These are phyloP conservation scores for Galbula dea DNA, from an alignment of 2,113 vertebrate genomes.

Conservation along the genomic window DNA sequence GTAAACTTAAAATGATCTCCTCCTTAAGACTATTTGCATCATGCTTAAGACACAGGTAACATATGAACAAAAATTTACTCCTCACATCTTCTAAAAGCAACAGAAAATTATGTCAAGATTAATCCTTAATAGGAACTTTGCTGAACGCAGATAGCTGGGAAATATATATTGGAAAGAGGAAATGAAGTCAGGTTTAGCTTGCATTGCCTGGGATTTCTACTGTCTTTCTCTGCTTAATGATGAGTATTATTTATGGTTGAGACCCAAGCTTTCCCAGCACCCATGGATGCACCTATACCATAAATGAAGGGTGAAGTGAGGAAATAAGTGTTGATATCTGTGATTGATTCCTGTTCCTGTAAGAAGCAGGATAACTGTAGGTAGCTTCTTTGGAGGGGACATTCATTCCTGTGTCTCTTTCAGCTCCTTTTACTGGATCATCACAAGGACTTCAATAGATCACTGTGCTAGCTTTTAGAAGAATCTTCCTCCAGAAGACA, in stretches of 20 bases:
- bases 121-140: fast-evolving
- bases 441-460: not conserved
- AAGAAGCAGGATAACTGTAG: not conserved
- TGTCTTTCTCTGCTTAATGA: not conserved
- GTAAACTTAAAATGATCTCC: not conserved
- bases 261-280: not conserved
- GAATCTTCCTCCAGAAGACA: not conserved
- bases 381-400: not conserved
- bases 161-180: not conserved
- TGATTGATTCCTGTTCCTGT: not conserved
- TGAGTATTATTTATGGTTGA: not conserved
- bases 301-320: not conserved
- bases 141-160: not conserved
- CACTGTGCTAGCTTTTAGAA: not conserved
- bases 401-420: not conserved
- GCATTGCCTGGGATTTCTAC: not conserved
- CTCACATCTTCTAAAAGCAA: not conserved
- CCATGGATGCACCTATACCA: not conserved
- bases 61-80: not conserved
- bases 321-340: not conserved
- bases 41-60: not conserved
- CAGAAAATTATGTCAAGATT: not conserved
- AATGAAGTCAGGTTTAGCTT: not conserved
- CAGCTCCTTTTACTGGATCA: not conserved
- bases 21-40: not conserved